phyloP scores from a whole-genome alignment of 2,113 vertebrate species.

The Pollachius pollachius region DNA sequence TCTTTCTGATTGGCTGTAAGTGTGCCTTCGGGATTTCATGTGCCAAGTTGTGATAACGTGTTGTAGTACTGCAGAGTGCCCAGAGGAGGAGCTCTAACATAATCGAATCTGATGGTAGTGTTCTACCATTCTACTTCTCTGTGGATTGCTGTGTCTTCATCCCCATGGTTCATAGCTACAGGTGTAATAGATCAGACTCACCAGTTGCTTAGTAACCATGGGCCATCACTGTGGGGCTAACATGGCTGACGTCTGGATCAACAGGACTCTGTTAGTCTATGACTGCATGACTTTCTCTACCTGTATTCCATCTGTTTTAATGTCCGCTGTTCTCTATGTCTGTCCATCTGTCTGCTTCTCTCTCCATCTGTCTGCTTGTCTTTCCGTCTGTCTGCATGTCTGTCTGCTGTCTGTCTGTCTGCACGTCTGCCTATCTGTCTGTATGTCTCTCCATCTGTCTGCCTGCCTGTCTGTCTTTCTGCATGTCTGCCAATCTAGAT shows the following conservation, averaged over 20 bases:
- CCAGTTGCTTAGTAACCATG: background rate
- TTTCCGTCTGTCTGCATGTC: constrained; percentile 1
- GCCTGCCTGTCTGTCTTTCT: background rate
- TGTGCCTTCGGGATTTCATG: too few species aligned
- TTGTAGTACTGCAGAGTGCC: too few species aligned
- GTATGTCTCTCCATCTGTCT: constrained; percentile 1
- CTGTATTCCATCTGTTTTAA: background rate
- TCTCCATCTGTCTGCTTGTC: constrained; percentile 1
- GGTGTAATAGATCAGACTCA: background rate
- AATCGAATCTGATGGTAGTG: too few species aligned
- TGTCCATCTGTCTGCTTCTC: constrained; percentile 1
- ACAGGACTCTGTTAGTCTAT: constrained; percentile 2
- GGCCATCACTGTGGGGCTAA: constrained; percentile 5
- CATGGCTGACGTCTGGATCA: background rate
- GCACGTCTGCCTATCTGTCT: background rate
- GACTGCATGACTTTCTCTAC: background rate
- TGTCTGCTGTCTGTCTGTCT: constrained; percentile 1
- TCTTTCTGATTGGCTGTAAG: too few species aligned
- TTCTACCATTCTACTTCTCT: too few species aligned
- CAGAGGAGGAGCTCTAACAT: too few species aligned
- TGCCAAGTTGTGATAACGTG: too few species aligned
- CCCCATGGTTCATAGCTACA: too few species aligned
- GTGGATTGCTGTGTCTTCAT: too few species aligned
- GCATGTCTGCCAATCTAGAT: constrained; percentile 27
- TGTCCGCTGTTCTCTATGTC: background rate